phyloP scores from a whole-genome alignment of 2,888 invertebrate species.

The Erebia aethiops region DNA sequence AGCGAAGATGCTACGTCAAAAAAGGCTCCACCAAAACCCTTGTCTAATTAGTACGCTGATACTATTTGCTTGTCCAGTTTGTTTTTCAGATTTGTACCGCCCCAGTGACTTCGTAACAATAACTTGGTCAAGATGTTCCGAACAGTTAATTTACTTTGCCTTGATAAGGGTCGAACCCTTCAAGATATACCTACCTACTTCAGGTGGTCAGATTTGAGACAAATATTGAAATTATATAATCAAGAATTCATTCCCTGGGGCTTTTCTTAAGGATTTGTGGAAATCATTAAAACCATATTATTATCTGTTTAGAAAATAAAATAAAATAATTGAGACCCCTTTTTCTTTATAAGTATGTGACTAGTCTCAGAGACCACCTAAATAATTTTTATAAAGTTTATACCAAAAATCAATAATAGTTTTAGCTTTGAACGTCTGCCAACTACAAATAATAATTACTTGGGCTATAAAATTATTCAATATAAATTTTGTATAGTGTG shows the following conservation, averaged over 20 bases:
- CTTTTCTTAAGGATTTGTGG: slow-evolving; percentile 26
- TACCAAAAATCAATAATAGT: too few species aligned
- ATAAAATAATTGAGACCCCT: too few species aligned
- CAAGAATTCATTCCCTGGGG: slow-evolving; percentile 24
- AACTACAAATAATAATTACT: too few species aligned
- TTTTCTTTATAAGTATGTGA: too few species aligned
- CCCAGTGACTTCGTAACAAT: slow-evolving; percentile 62
- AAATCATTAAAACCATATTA: not conserved
- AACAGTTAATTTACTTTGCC: slow-evolving; percentile 74
- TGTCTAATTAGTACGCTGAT: slow-evolving; percentile 58
- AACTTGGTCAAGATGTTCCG: slow-evolving; percentile 80
- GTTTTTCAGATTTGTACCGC: slow-evolving; percentile 62
- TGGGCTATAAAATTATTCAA: too few species aligned
- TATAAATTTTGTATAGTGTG: too few species aligned
- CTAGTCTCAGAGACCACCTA: too few species aligned
- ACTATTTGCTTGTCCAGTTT: slow-evolving; percentile 70
- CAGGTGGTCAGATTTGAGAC: slow-evolving; percentile 68
- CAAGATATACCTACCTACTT: slow-evolving; percentile 60
- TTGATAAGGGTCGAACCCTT: slow-evolving; percentile 77
- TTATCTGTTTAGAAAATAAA: too few species aligned
- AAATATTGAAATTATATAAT: slow-evolving; percentile 61
- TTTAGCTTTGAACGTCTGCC: too few species aligned
- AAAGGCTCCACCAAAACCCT: not conserved
- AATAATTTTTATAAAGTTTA: too few species aligned
- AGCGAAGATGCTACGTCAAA: not conserved